A percentile compares a stretch with the other conserved stretches of the same genome.
Conservation (phyloP, 2,113 vertebrate genomes). For the Xenopus tropicalis region DNA sequence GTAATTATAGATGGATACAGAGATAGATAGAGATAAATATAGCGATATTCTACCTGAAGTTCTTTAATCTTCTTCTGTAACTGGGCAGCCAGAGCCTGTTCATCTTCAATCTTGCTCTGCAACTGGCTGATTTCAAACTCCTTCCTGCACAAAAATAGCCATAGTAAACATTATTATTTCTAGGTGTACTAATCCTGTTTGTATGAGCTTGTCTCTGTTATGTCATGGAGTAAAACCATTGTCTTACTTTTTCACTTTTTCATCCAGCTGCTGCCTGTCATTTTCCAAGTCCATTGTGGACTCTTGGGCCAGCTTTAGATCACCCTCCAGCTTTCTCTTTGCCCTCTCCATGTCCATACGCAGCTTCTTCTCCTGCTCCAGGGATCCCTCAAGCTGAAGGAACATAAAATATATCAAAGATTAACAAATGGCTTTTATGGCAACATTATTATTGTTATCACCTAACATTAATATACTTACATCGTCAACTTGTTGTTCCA, state of each 20-base stretch:
- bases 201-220: no score
- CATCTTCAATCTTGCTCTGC: slow-evolving; percentile 71
- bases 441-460: neutral
- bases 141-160: slow-evolving; percentile 57
- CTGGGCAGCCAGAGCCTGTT: slow-evolving; percentile 63
- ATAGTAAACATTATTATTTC: no score
- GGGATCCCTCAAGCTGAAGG: slow-evolving; percentile 73
- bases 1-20: no score
- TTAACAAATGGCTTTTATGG: neutral
- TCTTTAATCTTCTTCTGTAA: slow-evolving; percentile 78
- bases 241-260: slow-evolving; percentile 62
- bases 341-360: slow-evolving; percentile 78
- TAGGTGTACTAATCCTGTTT: no score
- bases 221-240: no score
- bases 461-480: slow-evolving; percentile 45
- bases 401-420: neutral
- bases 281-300: slow-evolving; percentile 75
- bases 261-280: slow-evolving; percentile 69
- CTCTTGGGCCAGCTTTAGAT: slow-evolving; percentile 72
- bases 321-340: slow-evolving; percentile 79
- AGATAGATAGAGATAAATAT: no score
- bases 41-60: slow-evolving; percentile 68
- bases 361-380: slow-evolving; percentile 82
- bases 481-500: slow-evolving; percentile 69
- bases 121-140: slow-evolving; percentile 74